Percentiles rank a stretch among this genome's conserved stretches.
Conservation (phyloP, 2,113 vertebrate genomes). For the Cavia porcellus region DNA sequence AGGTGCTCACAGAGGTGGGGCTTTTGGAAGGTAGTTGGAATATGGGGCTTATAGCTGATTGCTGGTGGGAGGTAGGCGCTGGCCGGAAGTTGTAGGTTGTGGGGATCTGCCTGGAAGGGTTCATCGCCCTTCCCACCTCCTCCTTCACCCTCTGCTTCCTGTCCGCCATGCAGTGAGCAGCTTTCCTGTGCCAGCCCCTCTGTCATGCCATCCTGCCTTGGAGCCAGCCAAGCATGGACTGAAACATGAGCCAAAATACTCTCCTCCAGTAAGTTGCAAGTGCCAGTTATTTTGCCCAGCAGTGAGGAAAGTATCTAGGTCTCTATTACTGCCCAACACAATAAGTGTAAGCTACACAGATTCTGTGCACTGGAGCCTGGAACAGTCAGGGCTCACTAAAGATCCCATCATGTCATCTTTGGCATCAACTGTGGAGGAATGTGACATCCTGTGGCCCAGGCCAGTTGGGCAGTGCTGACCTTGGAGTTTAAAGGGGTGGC, state of each 20-base stretch:
- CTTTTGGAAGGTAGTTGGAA: background rate
- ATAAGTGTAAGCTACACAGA: background rate
- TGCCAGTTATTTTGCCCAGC: background rate
- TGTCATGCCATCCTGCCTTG: background rate
- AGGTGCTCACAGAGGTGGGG: background rate
- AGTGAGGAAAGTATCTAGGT: background rate
- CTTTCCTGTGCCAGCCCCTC: background rate
- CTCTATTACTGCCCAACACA: background rate
- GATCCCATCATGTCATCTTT: accelerated
- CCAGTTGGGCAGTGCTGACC: background rate
- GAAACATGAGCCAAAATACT: background rate
- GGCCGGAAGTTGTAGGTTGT: background rate
- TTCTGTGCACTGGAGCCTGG: background rate
- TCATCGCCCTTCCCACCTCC: background rate
- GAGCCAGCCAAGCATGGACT: background rate
- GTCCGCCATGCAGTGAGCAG: background rate
- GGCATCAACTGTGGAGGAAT: background rate
- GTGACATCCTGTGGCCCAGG: too few species aligned
- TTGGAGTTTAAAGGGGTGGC: background rate
- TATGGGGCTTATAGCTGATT: background rate
- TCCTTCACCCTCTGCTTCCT: background rate
- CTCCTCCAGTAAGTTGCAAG: background rate
- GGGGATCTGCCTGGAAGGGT: background rate
- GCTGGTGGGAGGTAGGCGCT: background rate
- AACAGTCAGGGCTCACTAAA: background rate